Percentiles rank a stretch among this genome's conserved stretches.
phyloP scores from a whole-genome alignment of 2,113 vertebrate species.

The Bolborhynchus lineola region DNA sequence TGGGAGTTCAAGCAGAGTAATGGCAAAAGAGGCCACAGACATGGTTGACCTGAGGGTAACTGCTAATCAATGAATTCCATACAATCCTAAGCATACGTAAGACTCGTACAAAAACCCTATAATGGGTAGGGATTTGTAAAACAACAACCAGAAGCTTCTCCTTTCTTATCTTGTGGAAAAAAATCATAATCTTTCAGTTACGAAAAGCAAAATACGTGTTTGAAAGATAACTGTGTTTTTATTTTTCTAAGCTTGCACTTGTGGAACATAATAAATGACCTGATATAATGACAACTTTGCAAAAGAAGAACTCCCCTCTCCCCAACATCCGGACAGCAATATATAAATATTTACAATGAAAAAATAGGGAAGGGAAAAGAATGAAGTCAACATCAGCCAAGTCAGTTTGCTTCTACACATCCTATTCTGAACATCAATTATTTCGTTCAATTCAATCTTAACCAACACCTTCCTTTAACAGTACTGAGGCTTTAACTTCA shows the following conservation, averaged over 20 bases:
- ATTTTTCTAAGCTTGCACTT: conserved; percentile 71
- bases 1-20: not conserved
- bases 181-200: not conserved
- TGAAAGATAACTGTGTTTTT: conserved; percentile 74
- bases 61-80: not conserved
- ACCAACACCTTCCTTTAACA: not conserved
- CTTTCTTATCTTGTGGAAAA: not conserved
- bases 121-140: not conserved
- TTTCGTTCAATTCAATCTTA: not conserved
- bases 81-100: not conserved
- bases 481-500: not conserved
- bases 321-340: conserved; percentile 65
- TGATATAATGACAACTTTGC: conserved; percentile 73
- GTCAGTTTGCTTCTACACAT: conserved; percentile 35
- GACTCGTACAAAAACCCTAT: not conserved
- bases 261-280: conserved; percentile 75
- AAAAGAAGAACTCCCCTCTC: conserved; percentile 53
- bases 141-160: not conserved
- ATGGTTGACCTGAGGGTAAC: not conserved
- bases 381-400: conserved; percentile 54
- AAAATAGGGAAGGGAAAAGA: conserved; percentile 73
- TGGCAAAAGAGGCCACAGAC: not conserved
- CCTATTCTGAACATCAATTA: conserved; percentile 52
- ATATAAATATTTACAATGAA: conserved; percentile 82
- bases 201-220: not conserved